Evolutionary conservation across 2,797 vertebrate genomes (phyloP).

Genomic region (Basileuterus tristriatus): DNA sequence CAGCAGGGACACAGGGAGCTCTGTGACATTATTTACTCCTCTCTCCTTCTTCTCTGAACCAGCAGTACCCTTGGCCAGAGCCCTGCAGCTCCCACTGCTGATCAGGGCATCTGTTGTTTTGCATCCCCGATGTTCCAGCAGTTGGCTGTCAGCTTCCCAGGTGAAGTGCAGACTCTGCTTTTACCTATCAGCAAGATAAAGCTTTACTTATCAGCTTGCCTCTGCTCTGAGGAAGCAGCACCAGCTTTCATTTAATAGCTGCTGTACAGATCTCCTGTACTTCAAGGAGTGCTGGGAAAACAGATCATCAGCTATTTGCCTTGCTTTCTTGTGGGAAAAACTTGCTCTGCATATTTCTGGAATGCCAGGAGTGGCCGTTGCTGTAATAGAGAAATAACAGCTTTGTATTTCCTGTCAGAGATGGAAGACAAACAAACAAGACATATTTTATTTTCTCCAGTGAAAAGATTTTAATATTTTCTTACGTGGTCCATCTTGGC

Average conservation of each 20-base stretch:
- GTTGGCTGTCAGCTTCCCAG: neutral
- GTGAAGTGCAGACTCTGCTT: neutral
- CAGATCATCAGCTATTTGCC: neutral
- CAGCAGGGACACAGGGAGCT: neutral
- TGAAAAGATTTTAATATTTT: neutral
- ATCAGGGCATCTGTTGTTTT: neutral
- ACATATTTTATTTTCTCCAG: neutral
- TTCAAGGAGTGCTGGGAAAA: neutral
- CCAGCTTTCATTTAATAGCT: neutral
- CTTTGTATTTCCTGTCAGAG: constrained; percentile 4
- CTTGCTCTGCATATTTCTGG: neutral
- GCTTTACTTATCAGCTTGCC: neutral
- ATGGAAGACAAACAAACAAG: neutral
- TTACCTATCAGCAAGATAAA: neutral
- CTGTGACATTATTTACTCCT: neutral
- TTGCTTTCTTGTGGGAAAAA: neutral
- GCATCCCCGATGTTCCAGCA: neutral
- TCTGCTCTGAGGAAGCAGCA: neutral
- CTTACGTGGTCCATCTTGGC: neutral
- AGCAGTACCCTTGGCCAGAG: neutral
- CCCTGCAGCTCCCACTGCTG: neutral
- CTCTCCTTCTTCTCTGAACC: neutral
- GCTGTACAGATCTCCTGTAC: neutral
- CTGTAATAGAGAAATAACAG: neutral
- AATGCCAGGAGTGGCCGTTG: neutral